Evolutionary conservation across 2,888 invertebrate species (phyloP).

Genomic region (Melanophora roralis): DNA sequence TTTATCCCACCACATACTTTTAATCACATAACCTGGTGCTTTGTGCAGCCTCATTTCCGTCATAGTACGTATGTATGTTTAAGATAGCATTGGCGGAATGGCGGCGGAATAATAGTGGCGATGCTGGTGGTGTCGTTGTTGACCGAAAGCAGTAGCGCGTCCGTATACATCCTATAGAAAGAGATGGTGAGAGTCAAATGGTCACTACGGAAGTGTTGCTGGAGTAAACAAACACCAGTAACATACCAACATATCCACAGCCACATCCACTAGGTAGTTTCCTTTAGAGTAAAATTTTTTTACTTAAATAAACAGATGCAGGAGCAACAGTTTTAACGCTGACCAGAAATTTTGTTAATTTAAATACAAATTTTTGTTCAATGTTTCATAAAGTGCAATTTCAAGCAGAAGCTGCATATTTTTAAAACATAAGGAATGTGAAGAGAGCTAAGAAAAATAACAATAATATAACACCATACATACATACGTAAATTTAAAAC

Average conservation of each 20-base stretch:
- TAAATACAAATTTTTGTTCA: conserved; percentile 11
- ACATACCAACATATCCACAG: conserved; percentile 61
- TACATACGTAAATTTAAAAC: neutral
- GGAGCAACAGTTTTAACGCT: conserved; percentile 16
- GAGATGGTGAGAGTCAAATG: conserved; percentile 37
- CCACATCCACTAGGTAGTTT: conserved; percentile 54
- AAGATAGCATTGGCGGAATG: conserved; percentile 53
- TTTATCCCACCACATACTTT: neutral
- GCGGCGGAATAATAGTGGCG: conserved; percentile 41
- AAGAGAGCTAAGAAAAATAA: conserved; percentile 7
- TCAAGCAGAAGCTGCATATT: conserved; percentile 11
- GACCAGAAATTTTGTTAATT: neutral
- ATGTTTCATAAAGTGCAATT: neutral
- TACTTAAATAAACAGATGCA: neutral
- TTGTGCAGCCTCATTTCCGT: conserved; percentile 63
- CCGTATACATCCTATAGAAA: neutral
- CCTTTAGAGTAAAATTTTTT: neutral
- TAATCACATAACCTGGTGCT: conserved; percentile 60
- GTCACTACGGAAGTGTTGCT: conserved; percentile 62
- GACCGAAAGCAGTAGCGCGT: conserved; percentile 26
- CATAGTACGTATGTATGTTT: conserved; percentile 50
- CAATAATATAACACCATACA: too few relatives aligned
- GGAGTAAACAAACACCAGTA: conserved; percentile 63
- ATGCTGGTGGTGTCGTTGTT: conserved; percentile 45
- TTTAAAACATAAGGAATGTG: neutral